Evolutionary conservation across 1,140 invertebrate species (phyloP).

Genomic region (Formica exsecta): DNA sequence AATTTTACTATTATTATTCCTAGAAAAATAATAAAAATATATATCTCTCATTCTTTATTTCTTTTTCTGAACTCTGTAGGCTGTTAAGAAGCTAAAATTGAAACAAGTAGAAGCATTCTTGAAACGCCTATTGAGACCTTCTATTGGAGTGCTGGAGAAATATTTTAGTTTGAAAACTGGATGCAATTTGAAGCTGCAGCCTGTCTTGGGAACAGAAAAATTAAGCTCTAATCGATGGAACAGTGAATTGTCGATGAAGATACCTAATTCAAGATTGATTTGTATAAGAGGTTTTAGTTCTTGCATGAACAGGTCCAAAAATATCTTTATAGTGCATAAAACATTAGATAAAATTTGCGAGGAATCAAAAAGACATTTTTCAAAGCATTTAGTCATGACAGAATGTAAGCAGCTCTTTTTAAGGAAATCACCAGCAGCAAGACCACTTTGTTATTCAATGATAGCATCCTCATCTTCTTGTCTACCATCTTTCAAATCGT

Average conservation of each 20-base stretch:
- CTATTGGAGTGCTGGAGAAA: neutral
- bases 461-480: neutral
- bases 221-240: neutral
- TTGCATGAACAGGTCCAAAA: neutral
- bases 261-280: neutral
- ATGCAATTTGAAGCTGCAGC: constrained; percentile 9
- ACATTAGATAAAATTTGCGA: neutral
- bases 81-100: neutral
- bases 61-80: constrained; percentile 44
- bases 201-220: neutral
- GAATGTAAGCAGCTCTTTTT: neutral
- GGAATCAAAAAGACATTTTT: neutral
- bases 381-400: neutral
- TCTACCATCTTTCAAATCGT: neutral
- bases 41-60: constrained; percentile 22
- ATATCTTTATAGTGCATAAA: neutral
- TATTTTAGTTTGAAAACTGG: neutral
- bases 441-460: neutral
- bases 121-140: neutral
- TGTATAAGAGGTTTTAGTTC: constrained; percentile 23
- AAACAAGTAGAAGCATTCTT: neutral
- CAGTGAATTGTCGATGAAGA: neutral
- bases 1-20: constrained; percentile 4
- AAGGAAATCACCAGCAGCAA: neutral
- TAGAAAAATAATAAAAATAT: constrained; percentile 16